These are phyloP conservation scores for Nyctereutes procyonoides DNA, from an alignment of 2,113 vertebrate genomes.

Conservation along the genomic window DNA sequence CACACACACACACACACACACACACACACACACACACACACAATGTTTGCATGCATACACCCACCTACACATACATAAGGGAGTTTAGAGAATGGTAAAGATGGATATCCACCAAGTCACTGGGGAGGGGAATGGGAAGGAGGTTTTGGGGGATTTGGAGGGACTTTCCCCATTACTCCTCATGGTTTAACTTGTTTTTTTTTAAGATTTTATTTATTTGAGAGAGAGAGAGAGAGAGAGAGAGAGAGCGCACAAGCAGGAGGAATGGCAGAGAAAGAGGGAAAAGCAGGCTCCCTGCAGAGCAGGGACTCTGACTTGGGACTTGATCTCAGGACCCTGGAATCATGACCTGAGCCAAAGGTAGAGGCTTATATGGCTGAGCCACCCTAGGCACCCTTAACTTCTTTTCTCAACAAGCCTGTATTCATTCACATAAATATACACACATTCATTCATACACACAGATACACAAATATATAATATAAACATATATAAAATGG, in stretches of 20 bases:
- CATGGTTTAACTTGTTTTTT: not conserved
- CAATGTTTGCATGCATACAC: not conserved
- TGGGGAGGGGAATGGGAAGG: not conserved
- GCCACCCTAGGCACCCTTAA: not conserved
- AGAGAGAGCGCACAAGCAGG: no score
- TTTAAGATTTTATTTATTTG: no score
- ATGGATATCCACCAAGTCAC: not conserved
- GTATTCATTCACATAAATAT: not conserved
- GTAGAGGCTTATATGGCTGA: no score
- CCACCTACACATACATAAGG: not conserved
- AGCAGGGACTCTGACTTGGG: no score
- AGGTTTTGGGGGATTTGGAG: not conserved
- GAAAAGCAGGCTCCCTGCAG: no score
- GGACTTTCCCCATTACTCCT: not conserved
- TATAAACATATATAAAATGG: not conserved
- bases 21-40: not conserved
- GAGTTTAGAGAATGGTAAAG: not conserved
- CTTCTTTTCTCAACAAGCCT: not conserved
- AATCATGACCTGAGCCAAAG: no score
- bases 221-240: no score
- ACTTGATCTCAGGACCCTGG: no score
- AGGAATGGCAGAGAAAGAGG: no score
- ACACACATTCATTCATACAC: not conserved
- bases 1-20: not conserved
- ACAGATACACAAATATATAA: not conserved